Base-by-base conservation (phyloP, 2,113 vertebrate species). In the Lichenostomus cassidix region DNA sequence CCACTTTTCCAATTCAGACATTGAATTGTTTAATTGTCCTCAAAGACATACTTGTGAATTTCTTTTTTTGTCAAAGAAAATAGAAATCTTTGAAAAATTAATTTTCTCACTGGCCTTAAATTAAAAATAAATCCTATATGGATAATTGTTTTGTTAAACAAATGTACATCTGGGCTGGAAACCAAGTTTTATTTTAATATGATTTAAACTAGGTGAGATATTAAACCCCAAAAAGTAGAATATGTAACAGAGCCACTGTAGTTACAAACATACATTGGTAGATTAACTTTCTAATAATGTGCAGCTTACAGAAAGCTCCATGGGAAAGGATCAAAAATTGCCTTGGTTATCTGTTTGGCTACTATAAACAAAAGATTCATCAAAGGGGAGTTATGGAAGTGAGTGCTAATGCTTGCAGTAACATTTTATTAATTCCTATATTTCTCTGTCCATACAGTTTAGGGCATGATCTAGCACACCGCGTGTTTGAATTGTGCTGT, bases 61-160 rank as follows among this genome's bases (percentile, higher is more conserved):
- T 60, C 25, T 24, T 31, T 52, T 71, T 79, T 65, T 60, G 6
- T 35, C 27, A 82, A 86, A 86, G 42, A 94, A 53, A 50, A 37
- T 49, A 90, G 46, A 77, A 94, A 75, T 73, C 20, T 39, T 77
- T 82, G n/a, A 84, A 83, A 52, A 90, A 44, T 15, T 37, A 53
- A 49, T 87, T 68, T 92, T 69, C 35, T 91, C 4, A 0, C 25
- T 83, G 84, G 90, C 92, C 31, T 90, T 92, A 69, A 76, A 95
- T 86, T 10, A 95, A 76, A 95, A 91, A 89, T 73, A 84, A 85
- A 95, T 92, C 63, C 13, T 70, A 71, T 56, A 91, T 91, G 76
- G 73, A 70, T 84, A 71, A 19, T 50, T 73, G 12, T 88, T 94
- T 82, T 44, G 46, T 79, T 81, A 96, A 95, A 90, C 24, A 91